Percentiles rank a stretch among this genome's conserved stretches.
Evolutionary conservation across 2,888 invertebrate genomes (phyloP).

Genomic region (Brassicogethes aeneus): DNA sequence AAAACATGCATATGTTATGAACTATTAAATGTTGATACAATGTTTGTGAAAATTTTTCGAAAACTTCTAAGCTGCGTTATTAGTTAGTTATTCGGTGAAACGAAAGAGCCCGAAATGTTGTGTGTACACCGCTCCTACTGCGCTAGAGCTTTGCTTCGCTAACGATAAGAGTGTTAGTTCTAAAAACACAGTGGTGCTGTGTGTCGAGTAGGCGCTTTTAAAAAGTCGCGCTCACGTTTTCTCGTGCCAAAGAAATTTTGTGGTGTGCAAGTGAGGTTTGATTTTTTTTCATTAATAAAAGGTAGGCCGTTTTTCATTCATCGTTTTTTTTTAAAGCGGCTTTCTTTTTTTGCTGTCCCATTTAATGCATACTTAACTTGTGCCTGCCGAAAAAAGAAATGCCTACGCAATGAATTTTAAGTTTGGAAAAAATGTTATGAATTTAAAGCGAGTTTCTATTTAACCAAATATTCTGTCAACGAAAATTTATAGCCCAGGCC

Average conservation of each 20-base stretch:
- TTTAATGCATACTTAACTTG: too few species aligned
- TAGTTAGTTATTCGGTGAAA: background rate
- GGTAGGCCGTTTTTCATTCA: too few species aligned
- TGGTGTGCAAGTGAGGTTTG: background rate
- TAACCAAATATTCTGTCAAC: background rate
- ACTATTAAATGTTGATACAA: background rate
- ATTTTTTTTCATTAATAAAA: too few species aligned
- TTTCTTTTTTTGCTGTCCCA: too few species aligned
- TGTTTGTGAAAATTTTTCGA: background rate
- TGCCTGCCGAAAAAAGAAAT: too few species aligned
- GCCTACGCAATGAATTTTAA: background rate
- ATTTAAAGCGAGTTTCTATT: background rate
- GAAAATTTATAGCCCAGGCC: background rate
- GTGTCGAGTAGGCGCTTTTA: background rate
- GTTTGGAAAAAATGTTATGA: background rate
- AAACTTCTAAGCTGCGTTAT: background rate
- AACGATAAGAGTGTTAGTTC: background rate
- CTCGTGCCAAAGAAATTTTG: too few species aligned
- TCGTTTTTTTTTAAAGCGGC: too few species aligned
- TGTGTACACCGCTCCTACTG: background rate
- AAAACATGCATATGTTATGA: background rate
- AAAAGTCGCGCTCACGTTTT: too few species aligned
- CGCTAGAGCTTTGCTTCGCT: background rate
- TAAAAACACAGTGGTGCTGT: background rate
- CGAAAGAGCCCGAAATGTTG: background rate